Conservation (phyloP, 1,140 invertebrate species). For the Nymphalis io region DNA sequence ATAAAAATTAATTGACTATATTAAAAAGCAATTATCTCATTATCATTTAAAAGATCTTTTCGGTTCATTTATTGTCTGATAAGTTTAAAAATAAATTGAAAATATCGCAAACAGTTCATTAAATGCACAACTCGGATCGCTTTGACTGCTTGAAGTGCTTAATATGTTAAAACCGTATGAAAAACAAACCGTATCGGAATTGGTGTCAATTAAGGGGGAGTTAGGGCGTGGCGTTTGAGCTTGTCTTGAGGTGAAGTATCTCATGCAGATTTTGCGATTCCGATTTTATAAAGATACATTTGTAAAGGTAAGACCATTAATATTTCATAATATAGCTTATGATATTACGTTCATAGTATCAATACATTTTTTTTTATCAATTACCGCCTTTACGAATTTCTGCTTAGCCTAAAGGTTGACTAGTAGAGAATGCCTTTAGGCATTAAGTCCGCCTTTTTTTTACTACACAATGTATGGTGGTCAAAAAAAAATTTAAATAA, state of each 20-base stretch:
- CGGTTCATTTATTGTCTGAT: slow-evolving; percentile 8
- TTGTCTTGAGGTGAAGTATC: slow-evolving; percentile 38
- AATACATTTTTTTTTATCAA: too few relatives aligned
- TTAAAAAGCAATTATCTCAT: slow-evolving; percentile 3
- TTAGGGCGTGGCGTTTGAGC: slow-evolving; percentile 43
- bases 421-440: too few relatives aligned
- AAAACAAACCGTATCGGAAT: slow-evolving; percentile 54
- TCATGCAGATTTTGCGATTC: slow-evolving; percentile 49
- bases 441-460: too few relatives aligned
- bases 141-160: not conserved
- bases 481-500: too few relatives aligned
- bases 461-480: too few relatives aligned
- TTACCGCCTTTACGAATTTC: too few relatives aligned
- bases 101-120: slow-evolving; percentile 30
- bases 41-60: slow-evolving; percentile 3
- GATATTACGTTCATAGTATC: not conserved
- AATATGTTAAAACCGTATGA: slow-evolving; percentile 24
- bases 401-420: too few relatives aligned
- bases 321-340: not conserved
- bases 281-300: slow-evolving; percentile 33
- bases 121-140: slow-evolving; percentile 34
- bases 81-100: slow-evolving; percentile 5
- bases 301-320: not conserved
- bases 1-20: not conserved
- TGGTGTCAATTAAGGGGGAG: slow-evolving; percentile 61